phyloP scores from a whole-genome alignment of 2,113 vertebrate genomes.

The Hirundichthys speculiger region DNA sequence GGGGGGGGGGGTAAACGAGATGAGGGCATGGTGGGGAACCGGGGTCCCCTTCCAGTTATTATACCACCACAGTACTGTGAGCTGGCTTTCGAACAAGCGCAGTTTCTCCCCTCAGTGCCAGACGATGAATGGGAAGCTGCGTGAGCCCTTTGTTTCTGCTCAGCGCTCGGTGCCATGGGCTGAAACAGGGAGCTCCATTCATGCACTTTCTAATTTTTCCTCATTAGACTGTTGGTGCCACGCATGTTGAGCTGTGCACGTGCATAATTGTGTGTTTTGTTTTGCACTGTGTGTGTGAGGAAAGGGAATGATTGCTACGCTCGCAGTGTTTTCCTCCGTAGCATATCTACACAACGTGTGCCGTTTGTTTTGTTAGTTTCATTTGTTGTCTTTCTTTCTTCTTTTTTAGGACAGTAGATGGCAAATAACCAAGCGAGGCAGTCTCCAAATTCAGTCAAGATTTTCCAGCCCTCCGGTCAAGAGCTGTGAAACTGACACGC shows the following conservation, averaged over 20 bases:
- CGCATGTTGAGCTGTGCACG: conserved; percentile 24
- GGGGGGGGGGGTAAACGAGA: conserved; percentile 25
- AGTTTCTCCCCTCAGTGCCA: conserved; percentile 43
- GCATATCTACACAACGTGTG: conserved; percentile 33
- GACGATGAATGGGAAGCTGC: conserved; percentile 56
- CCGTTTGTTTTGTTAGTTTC: not conserved
- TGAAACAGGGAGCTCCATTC: conserved; percentile 64
- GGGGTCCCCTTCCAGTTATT: conserved; percentile 38
- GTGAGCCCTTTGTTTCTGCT: conserved; percentile 52
- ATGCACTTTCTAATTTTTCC: conserved; percentile 48
- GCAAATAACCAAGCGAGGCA: not conserved
- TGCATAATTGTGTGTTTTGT: conserved; percentile 30
- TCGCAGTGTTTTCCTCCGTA: conserved; percentile 39
- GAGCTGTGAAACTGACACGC: conserved; percentile 39
- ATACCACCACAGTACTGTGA: conserved; percentile 41
- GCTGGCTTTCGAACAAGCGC: conserved; percentile 2
- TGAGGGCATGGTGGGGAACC: conserved; percentile 34
- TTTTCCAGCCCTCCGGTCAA: conserved; percentile 23
- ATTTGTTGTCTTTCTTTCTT: not conserved
- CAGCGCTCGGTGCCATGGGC: conserved; percentile 42
- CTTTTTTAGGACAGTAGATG: not conserved
- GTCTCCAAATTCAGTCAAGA: conserved; percentile 34
- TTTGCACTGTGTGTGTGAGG: conserved; percentile 41
- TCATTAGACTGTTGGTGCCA: conserved; percentile 42
- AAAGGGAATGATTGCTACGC: conserved; percentile 35